These are phyloP conservation scores for Acanthosepion pharaonis DNA, from an alignment of 2,888 invertebrate species.

Conservation along the genomic window DNA sequence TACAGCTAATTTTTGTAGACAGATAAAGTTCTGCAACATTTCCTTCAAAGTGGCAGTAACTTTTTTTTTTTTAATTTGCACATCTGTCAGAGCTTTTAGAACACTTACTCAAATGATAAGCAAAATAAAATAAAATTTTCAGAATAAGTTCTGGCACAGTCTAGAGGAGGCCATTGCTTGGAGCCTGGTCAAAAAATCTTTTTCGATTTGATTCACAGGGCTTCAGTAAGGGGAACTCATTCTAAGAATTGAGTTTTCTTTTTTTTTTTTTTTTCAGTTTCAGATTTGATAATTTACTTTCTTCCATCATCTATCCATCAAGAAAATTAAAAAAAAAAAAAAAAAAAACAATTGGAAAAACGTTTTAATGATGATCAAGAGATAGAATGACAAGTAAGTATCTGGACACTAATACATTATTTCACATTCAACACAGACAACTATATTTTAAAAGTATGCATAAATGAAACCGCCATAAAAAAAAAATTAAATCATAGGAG, in stretches of 20 bases:
- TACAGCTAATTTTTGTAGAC: conserved; percentile 1
- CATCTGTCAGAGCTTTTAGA: background rate
- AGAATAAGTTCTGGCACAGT: background rate
- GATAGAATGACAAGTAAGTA: background rate
- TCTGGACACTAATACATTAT: background rate
- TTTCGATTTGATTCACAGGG: background rate
- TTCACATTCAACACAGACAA: conserved; percentile 33
- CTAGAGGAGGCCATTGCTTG: background rate
- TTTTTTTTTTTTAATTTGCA: background rate
- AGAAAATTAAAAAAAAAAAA: background rate
- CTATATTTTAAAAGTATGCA: conserved; percentile 33
- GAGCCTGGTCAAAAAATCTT: too few relatives aligned
- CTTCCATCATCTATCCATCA: background rate
- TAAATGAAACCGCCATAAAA: background rate
- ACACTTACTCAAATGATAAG: background rate
- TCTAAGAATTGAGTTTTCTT: background rate
- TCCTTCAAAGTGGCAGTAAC: background rate
- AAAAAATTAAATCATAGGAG: background rate
- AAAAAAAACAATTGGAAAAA: background rate
- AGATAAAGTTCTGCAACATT: background rate
- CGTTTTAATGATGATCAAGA: too few relatives aligned
- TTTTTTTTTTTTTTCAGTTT: background rate
- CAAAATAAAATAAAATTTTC: background rate
- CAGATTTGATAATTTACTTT: background rate
- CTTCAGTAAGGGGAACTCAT: background rate